Evolutionary conservation across 1,140 invertebrate genomes (phyloP).

Genomic region (Stegodyphus mimosarum): DNA sequence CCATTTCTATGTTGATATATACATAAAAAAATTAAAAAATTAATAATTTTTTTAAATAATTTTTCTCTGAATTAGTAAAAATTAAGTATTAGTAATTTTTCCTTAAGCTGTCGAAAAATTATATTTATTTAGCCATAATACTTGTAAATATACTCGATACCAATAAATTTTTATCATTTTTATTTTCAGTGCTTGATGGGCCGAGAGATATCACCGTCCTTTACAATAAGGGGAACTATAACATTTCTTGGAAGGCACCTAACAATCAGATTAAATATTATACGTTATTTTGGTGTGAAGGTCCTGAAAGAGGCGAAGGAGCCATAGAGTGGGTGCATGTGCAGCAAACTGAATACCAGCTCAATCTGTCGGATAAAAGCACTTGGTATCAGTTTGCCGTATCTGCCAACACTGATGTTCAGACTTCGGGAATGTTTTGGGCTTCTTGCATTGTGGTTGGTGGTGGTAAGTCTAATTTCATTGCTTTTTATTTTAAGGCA

Average conservation of each 20-base stretch:
- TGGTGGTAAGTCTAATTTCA: constrained; percentile 15
- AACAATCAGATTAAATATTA: neutral
- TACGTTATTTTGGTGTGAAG: constrained; percentile 41
- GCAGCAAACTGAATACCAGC: neutral
- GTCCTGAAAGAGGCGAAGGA: constrained; percentile 19
- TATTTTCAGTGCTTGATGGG: constrained; percentile 20
- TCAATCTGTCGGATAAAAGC: neutral
- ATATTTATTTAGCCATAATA: too few relatives aligned
- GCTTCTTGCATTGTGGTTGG: constrained; percentile 35
- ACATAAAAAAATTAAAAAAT: too few relatives aligned
- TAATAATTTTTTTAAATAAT: too few relatives aligned
- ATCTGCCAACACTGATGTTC: neutral
- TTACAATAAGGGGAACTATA: constrained; percentile 17
- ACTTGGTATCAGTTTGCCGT: constrained; percentile 54
- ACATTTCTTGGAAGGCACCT: constrained; percentile 32
- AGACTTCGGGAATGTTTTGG: constrained; percentile 54
- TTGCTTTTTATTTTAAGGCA: neutral
- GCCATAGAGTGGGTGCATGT: constrained; percentile 1
- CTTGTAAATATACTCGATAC: too few relatives aligned
- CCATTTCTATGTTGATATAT: too few relatives aligned
- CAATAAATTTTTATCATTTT: neutral
- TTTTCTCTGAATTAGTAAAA: too few relatives aligned
- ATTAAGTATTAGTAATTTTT: too few relatives aligned
- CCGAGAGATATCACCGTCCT: constrained; percentile 42
- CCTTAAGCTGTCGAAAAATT: too few relatives aligned